Conservation (phyloP, 2,888 invertebrate species). For the Dugesia japonica region DNA sequence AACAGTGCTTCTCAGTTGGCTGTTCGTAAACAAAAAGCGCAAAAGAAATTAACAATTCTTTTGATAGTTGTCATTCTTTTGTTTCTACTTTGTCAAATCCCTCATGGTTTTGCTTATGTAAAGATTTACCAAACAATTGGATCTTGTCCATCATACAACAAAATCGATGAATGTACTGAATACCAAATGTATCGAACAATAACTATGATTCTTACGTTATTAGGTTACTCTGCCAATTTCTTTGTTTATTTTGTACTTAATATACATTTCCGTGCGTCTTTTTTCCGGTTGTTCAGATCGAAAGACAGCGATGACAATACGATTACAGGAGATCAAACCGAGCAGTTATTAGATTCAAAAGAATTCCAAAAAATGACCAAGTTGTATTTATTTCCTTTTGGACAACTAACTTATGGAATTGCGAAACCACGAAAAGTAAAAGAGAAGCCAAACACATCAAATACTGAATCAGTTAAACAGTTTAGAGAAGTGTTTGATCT, state of each 20-base stretch:
- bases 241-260: conserved; percentile 27
- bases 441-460: not conserved
- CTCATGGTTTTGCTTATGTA: conserved; percentile 29
- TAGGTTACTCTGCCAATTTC: conserved; percentile 24
- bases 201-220: not conserved
- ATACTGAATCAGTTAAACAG: not conserved
- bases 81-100: conserved; percentile 26
- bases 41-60: conserved; percentile 22
- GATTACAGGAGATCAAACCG: not conserved
- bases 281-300: not conserved
- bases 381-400: not conserved
- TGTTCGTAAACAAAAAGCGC: conserved; percentile 20
- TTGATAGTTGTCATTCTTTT: conserved; percentile 23
- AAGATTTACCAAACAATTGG: conserved; percentile 21
- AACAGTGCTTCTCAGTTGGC: not conserved
- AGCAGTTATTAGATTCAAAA: not conserved
- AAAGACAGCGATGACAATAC: not conserved
- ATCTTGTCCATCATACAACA: not conserved
- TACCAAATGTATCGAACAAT: conserved; percentile 25
- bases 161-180: not conserved
- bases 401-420: not conserved
- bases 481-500: not conserved
- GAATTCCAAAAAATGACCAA: not conserved
- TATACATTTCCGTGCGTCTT: conserved; percentile 24
- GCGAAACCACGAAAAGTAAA: not conserved